Percentiles rank a stretch among this genome's conserved stretches.
These are phyloP conservation scores for Harpalus rufipes DNA, from an alignment of 2,888 invertebrate species.

Conservation along the genomic window DNA sequence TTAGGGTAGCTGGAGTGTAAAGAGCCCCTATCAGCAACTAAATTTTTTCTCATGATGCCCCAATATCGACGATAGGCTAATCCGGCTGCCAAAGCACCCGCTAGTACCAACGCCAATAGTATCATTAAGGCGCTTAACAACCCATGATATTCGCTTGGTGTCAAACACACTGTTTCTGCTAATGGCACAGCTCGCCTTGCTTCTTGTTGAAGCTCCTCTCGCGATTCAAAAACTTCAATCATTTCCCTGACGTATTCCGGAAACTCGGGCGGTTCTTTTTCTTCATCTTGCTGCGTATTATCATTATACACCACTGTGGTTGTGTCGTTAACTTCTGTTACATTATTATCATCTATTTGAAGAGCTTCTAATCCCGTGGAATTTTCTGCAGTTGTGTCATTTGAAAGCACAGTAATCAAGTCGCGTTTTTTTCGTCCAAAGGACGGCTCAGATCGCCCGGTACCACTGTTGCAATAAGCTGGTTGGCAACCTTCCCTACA, in stretches of 20 bases:
- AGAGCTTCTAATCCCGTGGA: constrained; percentile 68
- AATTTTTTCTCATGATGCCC: constrained; percentile 87
- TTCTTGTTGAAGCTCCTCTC: constrained; percentile 85
- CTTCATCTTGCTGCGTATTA: constrained; percentile 78
- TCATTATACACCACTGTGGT: constrained; percentile 74
- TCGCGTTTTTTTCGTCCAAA: constrained; percentile 86
- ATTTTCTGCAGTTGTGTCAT: constrained; percentile 69
- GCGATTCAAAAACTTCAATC: constrained; percentile 93
- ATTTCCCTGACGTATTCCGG: constrained; percentile 92
- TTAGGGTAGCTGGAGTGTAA: constrained; percentile 77
- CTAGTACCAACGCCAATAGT: constrained; percentile 86
- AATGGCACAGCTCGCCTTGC: constrained; percentile 84
- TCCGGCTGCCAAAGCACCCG: constrained; percentile 86
- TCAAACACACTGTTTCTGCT: constrained; percentile 87
- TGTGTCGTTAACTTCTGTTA: constrained; percentile 72
- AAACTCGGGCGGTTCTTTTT: constrained; percentile 75
- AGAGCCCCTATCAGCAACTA: constrained; percentile 78
- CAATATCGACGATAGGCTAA: constrained; percentile 89
- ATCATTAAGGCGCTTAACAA: constrained; percentile 89
- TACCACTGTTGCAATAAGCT: constrained; percentile 89
- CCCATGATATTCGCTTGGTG: constrained; percentile 90
- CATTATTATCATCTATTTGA: constrained; percentile 71
- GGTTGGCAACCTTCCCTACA: constrained; percentile 95
- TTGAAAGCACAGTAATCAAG: constrained; percentile 74
- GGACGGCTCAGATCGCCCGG: constrained; percentile 89